Conservation (phyloP, 2,113 vertebrate genomes). For the Emydura subglobosa region DNA sequence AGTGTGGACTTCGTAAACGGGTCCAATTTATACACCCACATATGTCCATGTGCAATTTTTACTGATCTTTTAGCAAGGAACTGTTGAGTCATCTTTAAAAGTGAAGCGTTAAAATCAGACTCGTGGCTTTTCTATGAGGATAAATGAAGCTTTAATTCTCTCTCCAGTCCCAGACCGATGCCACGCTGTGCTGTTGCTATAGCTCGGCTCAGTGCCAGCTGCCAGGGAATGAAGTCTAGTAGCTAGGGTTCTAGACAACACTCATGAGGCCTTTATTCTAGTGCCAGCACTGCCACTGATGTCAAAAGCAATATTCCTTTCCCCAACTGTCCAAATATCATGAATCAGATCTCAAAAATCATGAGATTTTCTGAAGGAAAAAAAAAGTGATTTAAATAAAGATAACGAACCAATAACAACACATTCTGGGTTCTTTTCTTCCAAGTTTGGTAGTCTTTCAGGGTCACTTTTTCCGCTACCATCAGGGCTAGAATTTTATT, state of each 20-base stretch:
- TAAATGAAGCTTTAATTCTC: neutral
- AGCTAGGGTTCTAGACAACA: neutral
- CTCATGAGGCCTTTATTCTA: neutral
- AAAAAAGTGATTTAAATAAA: neutral
- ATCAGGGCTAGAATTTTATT: neutral
- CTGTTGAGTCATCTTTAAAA: neutral
- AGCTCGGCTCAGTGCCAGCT: neutral
- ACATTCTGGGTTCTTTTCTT: neutral
- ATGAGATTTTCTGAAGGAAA: neutral
- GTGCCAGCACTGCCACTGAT: neutral
- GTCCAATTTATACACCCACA: neutral
- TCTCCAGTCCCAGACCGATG: neutral
- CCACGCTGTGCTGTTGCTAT: neutral
- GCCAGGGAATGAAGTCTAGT: neutral
- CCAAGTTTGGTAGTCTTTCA: neutral
- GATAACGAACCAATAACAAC: neutral
- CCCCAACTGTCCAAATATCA: neutral
- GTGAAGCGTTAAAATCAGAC: neutral
- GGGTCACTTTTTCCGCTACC: neutral
- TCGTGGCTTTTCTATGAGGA: neutral
- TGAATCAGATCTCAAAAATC: neutral
- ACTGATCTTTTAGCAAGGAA: neutral
- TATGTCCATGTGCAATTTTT: neutral
- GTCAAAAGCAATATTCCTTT: neutral
- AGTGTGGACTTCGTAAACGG: rapidly evolving